These are phyloP conservation scores for Kradibia gibbosae DNA, from an alignment of 1,140 invertebrate genomes.

Conservation along the genomic window DNA sequence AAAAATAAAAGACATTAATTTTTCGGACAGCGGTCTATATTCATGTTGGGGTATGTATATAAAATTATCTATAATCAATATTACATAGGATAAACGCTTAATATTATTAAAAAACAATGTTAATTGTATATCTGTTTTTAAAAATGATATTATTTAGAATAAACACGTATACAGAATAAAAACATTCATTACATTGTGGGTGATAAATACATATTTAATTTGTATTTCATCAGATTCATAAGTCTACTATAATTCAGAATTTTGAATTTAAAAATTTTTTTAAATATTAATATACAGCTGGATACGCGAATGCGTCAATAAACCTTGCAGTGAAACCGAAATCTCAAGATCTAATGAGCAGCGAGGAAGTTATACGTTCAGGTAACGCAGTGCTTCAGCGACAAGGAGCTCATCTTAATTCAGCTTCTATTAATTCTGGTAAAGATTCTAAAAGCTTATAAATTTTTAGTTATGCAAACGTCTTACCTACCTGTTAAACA, in stretches of 20 bases:
- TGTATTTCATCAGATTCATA: not conserved
- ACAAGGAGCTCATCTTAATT: constrained; percentile 64
- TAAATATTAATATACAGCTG: constrained; percentile 72
- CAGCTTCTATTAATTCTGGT: constrained; percentile 65
- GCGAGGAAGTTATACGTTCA: constrained; percentile 79
- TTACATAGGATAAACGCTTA: not conserved
- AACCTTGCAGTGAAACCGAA: constrained; percentile 81
- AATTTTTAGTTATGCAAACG: not conserved
- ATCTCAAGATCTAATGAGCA: constrained; percentile 83
- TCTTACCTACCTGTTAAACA: not conserved
- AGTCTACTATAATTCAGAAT: not conserved
- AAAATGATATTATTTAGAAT: not conserved
- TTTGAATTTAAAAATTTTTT: constrained; percentile 20
- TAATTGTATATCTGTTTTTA: not conserved
- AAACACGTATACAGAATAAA: too few relatives aligned
- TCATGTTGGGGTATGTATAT: constrained; percentile 80
- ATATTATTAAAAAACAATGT: not conserved
- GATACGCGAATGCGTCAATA: constrained; percentile 81
- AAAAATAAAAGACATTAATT: constrained; percentile 83
- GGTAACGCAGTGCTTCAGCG: constrained; percentile 68
- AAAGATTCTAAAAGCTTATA: constrained; percentile 50
- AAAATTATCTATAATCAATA: constrained; percentile 25
- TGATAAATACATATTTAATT: not conserved
- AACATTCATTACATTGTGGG: too few relatives aligned
- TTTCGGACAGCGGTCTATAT: constrained; percentile 86